Evolutionary conservation across 1,140 invertebrate species (phyloP), one percentile per base, ranked within the genome.

Genomic region (Hydropsyche tenuis): DNA sequence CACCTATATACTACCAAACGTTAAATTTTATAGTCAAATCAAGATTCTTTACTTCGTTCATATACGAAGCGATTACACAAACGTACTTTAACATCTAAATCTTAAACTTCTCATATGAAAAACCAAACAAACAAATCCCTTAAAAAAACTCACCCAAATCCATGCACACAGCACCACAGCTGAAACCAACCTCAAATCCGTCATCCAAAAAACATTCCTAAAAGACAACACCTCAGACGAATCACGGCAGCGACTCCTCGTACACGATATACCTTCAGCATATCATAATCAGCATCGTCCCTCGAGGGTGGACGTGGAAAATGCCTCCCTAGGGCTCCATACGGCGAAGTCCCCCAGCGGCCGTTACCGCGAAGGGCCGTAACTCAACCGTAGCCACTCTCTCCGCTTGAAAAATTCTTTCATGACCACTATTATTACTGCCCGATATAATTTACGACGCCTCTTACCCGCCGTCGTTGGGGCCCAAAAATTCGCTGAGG

Each of bases 221-320:
- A n/a, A n/a, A n/a, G n/a, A n/a, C n/a, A n/a, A n/a, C n/a, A 37
- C 30, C 30, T 9, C 30, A 37, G 30, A 37, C 30, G 30, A 37
- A 37, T 62, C 56, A 62, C 56, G 27, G 20, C 56, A 9, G 30
- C 3, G 9, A 4, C 30, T 9, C 30, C 3, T 9, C 30, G 30
- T 4, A 37, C 56, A 66, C 45, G 20, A 69, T 51, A 69, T 62
- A 72, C 37, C 72, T 60, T 65, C 69, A 70, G 43, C 68, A 56
- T 62, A 73, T 76, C 72, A 74, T 76, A 76, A 76, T 76, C 72
- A 74, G 73, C 73, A 73, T 75, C 69, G 72, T 75, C 68, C 70
- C 30, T n/a, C 3, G 30, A 37, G 18, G 56, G 56, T 60, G 23
- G 45, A 62, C 37, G 56, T 23, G 51, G 65, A 65, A 46, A 76